These are phyloP conservation scores for Drosophila melanica DNA, from an alignment of 1,140 invertebrate species.

Conservation along the genomic window DNA sequence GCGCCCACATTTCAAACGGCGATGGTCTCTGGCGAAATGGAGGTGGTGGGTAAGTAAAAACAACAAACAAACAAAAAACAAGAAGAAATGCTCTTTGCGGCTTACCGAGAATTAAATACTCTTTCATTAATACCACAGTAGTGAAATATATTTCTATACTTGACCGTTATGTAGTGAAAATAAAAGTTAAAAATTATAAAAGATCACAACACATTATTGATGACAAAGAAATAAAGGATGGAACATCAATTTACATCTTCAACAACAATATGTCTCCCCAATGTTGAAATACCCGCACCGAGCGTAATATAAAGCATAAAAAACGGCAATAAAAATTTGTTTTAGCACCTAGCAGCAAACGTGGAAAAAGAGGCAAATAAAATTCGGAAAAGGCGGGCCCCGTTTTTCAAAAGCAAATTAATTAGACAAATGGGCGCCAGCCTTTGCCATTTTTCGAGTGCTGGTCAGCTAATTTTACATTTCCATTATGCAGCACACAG, in stretches of 20 bases:
- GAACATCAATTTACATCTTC: too few relatives aligned
- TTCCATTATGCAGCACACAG: constrained; percentile 47
- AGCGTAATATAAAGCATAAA: constrained; percentile 1
- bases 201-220: too few relatives aligned
- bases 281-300: too few relatives aligned
- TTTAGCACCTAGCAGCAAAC: constrained; percentile 15
- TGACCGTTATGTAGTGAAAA: too few relatives aligned
- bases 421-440: constrained; percentile 74
- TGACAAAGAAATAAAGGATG: too few relatives aligned
- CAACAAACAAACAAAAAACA: neutral
- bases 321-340: constrained; percentile 36
- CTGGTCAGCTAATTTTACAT: constrained; percentile 68
- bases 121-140: too few relatives aligned
- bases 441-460: constrained; percentile 40
- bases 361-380: constrained; percentile 30
- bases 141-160: too few relatives aligned
- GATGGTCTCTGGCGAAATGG: constrained; percentile 88
- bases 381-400: constrained; percentile 39
- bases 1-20: constrained; percentile 93
- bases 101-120: too few relatives aligned
- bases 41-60: constrained; percentile 89
- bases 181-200: too few relatives aligned
- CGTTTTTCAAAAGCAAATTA: constrained; percentile 63
- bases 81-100: neutral
- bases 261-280: too few relatives aligned